Base-by-base conservation (phyloP, 2,797 vertebrate species). In the Bovichtus variegatus region DNA sequence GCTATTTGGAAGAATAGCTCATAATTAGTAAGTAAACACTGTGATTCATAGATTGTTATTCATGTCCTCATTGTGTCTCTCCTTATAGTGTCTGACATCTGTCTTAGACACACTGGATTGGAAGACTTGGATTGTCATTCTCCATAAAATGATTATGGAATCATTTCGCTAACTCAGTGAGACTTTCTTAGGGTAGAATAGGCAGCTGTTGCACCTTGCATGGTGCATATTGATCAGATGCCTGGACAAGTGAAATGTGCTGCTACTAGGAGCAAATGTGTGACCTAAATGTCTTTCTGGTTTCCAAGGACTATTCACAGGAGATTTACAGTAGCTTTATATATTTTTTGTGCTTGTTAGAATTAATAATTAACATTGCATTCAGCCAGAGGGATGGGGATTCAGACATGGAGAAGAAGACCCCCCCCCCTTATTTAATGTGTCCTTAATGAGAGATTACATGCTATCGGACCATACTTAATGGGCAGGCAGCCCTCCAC, bases 371-470 rank as follows among this genome's bases (percentile, higher is more conserved):
- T 19, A 29, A 59, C 25, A 29, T 18, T 49, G 47, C 51, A 12
- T 46, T 44, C 4, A 2, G 5, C 13, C 34, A 69, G 71, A 66
- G 62, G 34, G 46, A 46, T 19, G 62, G 21, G 27, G 50, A 71
- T 27, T 64, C 41, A 70, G 54, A 57, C 55, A 63, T 19, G 34
- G 23, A 49, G 27, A 46, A 62, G 18, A n/a, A n/a, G n/a, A n/a
- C n/a, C n/a, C 65, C 34, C 38, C 1, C 16, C 31, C 2, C 12
- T 5, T 15, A 31, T 27, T 50, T 23, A 71, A 60, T 58, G n/a
- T 40, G 38, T 58, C n/a, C 25, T 58, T 84, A 85, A 76, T 70
- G 74, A 70, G n/a, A 36, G 41, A 82, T 82, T 71, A 68, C 53
- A 80, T 62, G 41, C 59, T 36, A 62, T 25, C 11, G 34, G 38